phyloP scores from a whole-genome alignment of 2,888 invertebrate genomes.

The Gastracanthus pulcherrimus region DNA sequence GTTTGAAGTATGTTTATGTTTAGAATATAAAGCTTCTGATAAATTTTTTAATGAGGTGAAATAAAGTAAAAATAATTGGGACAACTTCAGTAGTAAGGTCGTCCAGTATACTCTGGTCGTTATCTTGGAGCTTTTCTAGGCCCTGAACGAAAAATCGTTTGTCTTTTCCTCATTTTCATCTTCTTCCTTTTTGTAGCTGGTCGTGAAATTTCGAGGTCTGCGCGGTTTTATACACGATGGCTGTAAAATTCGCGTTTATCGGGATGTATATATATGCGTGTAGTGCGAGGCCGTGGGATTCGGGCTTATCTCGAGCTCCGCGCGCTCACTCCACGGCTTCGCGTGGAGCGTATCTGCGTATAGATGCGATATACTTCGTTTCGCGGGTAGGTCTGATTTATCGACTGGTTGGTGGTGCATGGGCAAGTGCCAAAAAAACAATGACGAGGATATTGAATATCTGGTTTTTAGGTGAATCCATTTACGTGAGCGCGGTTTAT shows the following conservation, averaged over 20 bases:
- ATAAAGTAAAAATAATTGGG: too few relatives aligned
- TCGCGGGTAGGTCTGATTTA: neutral
- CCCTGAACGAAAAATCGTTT: too few relatives aligned
- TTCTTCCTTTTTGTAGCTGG: neutral
- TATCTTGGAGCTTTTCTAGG: too few relatives aligned
- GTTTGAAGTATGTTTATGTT: too few relatives aligned
- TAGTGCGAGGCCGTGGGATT: neutral
- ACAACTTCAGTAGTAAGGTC: too few relatives aligned
- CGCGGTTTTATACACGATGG: neutral
- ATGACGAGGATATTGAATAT: neutral
- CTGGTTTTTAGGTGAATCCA: slow-evolving; percentile 2
- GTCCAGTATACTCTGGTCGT: too few relatives aligned
- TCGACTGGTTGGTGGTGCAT: neutral
- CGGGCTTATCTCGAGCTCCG: neutral
- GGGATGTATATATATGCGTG: neutral
- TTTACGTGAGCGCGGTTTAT: neutral
- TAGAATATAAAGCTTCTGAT: too few relatives aligned
- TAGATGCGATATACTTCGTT: slow-evolving; percentile 16
- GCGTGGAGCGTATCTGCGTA: neutral
- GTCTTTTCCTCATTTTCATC: neutral
- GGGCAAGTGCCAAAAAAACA: neutral
- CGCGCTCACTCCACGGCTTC: neutral
- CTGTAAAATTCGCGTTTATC: neutral
- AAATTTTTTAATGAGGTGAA: too few relatives aligned
- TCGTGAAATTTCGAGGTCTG: neutral